Evolutionary conservation across 2,113 vertebrate species (phyloP).

Genomic region (Oncorhynchus gorbuscha): DNA sequence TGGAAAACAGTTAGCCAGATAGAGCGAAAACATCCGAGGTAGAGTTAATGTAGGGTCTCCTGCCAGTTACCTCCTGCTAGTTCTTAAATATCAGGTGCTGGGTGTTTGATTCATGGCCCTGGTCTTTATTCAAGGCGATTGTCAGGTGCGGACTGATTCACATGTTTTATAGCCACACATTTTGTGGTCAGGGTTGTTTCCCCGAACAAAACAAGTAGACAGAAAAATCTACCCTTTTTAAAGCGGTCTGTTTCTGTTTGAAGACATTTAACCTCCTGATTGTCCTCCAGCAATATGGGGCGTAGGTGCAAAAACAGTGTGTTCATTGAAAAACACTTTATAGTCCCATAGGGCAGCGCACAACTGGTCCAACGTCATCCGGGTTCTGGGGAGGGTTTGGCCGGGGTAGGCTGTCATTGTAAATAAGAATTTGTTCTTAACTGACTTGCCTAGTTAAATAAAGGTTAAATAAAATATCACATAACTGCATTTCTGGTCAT

Average conservation of each 20-base stretch:
- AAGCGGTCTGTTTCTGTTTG: constrained; percentile 49
- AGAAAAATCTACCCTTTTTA: constrained; percentile 55
- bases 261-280: constrained; percentile 26
- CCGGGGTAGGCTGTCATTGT: too few relatives aligned
- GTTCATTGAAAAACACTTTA: too few relatives aligned
- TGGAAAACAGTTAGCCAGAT: constrained; percentile 26
- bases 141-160: constrained; percentile 53
- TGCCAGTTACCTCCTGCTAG: constrained; percentile 38
- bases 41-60: constrained; percentile 27
- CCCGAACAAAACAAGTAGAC: constrained; percentile 57
- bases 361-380: too few relatives aligned
- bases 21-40: constrained; percentile 8
- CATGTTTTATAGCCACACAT: constrained; percentile 67
- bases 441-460: too few relatives aligned
- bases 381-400: too few relatives aligned
- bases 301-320: too few relatives aligned
- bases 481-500: too few relatives aligned
- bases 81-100: constrained; percentile 65
- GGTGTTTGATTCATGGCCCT: constrained; percentile 62
- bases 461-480: too few relatives aligned
- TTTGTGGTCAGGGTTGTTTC: constrained; percentile 65
- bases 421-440: too few relatives aligned
- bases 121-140: constrained; percentile 63
- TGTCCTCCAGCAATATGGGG: not conserved
- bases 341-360: too few relatives aligned